phyloP scores from a whole-genome alignment of 2,888 invertebrate species.

The Trichacis sp. region DNA sequence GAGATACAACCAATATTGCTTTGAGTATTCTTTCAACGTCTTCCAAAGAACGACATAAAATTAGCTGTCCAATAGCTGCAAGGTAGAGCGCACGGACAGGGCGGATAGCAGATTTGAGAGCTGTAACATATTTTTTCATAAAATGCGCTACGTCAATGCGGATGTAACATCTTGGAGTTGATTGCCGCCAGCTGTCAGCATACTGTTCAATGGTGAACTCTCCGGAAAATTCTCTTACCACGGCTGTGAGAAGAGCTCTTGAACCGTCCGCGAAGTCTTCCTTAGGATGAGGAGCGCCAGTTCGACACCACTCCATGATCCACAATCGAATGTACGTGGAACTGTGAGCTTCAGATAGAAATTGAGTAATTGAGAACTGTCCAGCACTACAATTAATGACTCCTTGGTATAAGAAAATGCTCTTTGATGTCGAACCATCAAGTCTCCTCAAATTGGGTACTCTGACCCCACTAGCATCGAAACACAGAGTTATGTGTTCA shows the following conservation, averaged over 20 bases:
- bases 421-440: constrained; percentile 7
- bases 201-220: constrained; percentile 37
- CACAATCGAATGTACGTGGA: constrained; percentile 38
- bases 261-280: constrained; percentile 42
- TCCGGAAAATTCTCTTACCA: constrained; percentile 31
- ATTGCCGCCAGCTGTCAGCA: constrained; percentile 6
- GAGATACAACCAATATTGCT: not conserved
- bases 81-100: no score
- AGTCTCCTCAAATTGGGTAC: constrained; percentile 17
- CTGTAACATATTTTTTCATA: not conserved
- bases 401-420: constrained; percentile 36
- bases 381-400: constrained; percentile 27
- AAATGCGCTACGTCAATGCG: constrained; percentile 40
- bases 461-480: constrained; percentile 42
- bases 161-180: not conserved
- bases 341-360: constrained; percentile 39
- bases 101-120: no score
- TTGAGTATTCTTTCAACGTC: constrained; percentile 9
- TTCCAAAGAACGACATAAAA: no score
- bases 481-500: constrained; percentile 10
- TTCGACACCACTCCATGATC: constrained; percentile 37
- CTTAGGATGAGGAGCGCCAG: constrained; percentile 38
- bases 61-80: no score
- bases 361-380: constrained; percentile 39
- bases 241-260: constrained; percentile 41